Evolutionary conservation across 2,888 invertebrate species (phyloP).

Genomic region (Kuschelorhynchus macadamiae): DNA sequence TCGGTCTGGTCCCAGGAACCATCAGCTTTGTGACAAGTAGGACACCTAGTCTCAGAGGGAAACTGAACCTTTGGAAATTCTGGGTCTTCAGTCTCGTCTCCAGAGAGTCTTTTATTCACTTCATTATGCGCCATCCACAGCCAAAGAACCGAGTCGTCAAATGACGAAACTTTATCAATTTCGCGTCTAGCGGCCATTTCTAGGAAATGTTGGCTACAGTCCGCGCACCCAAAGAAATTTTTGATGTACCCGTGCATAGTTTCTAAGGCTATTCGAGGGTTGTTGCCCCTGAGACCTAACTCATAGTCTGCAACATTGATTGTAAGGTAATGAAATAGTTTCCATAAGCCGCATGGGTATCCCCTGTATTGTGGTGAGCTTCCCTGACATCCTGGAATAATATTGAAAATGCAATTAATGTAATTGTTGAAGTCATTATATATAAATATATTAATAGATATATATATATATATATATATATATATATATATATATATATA

Average conservation of each 20-base stretch:
- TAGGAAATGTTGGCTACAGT: slow-evolving; percentile 92
- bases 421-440: too few species aligned
- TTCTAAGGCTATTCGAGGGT: slow-evolving; percentile 73
- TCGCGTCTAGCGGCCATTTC: slow-evolving; percentile 83
- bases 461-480: too few species aligned
- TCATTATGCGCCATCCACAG: slow-evolving; percentile 95
- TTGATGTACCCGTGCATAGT: slow-evolving; percentile 92
- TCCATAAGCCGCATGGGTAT: slow-evolving; percentile 97
- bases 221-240: slow-evolving; percentile 93
- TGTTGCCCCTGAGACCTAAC: slow-evolving; percentile 63
- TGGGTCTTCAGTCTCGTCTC: slow-evolving; percentile 93
- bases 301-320: slow-evolving; percentile 77
- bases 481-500: too few species aligned
- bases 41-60: slow-evolving; percentile 80
- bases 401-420: too few species aligned
- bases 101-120: slow-evolving; percentile 89
- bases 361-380: slow-evolving; percentile 83
- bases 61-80: slow-evolving; percentile 90
- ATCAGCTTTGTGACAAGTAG: slow-evolving; percentile 74
- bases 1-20: slow-evolving; percentile 74
- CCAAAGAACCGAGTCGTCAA: slow-evolving; percentile 89
- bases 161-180: slow-evolving; percentile 78
- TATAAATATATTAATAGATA: too few species aligned
- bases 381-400: slow-evolving; percentile 79
- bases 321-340: slow-evolving; percentile 91